Conservation (phyloP, 2,888 invertebrate genomes). For the Perithous albicinctus region DNA sequence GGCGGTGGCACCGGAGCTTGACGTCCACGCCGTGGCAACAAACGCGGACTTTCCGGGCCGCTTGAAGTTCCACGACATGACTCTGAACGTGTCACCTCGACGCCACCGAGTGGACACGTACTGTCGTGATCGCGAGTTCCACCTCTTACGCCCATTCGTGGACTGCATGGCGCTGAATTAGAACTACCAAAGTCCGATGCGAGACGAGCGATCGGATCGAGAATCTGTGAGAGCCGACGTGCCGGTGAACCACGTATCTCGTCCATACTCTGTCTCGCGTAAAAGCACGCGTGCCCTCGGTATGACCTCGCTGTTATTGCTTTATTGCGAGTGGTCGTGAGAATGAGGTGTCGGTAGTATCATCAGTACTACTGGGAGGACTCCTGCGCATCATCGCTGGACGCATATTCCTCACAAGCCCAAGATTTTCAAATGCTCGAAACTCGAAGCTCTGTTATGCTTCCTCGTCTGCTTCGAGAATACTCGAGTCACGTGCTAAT, state of each 20-base stretch:
- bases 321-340: neutral
- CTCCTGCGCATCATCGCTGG: slow-evolving; percentile 12
- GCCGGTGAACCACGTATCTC: slow-evolving; percentile 85
- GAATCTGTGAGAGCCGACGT: slow-evolving; percentile 92
- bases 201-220: slow-evolving; percentile 92
- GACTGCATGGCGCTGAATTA: slow-evolving; percentile 86
- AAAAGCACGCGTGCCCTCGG: slow-evolving; percentile 19
- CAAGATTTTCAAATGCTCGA: neutral
- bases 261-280: slow-evolving; percentile 78
- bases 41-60: slow-evolving; percentile 89
- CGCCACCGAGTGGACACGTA: slow-evolving; percentile 29
- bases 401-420: slow-evolving; percentile 28
- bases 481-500: slow-evolving; percentile 47
- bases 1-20: slow-evolving; percentile 85
- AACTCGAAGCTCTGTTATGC: neutral
- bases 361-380: slow-evolving; percentile 11
- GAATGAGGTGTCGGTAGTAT: slow-evolving; percentile 21
- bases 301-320: neutral
- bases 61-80: slow-evolving; percentile 47
- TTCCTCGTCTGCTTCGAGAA: neutral
- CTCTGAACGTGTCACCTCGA: slow-evolving; percentile 62
- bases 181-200: slow-evolving; percentile 86
- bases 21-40: slow-evolving; percentile 87
- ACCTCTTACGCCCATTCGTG: slow-evolving; percentile 78
- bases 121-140: slow-evolving; percentile 54